Base-by-base conservation (phyloP, 2,113 vertebrate species). In the Cyanistes caeruleus region DNA sequence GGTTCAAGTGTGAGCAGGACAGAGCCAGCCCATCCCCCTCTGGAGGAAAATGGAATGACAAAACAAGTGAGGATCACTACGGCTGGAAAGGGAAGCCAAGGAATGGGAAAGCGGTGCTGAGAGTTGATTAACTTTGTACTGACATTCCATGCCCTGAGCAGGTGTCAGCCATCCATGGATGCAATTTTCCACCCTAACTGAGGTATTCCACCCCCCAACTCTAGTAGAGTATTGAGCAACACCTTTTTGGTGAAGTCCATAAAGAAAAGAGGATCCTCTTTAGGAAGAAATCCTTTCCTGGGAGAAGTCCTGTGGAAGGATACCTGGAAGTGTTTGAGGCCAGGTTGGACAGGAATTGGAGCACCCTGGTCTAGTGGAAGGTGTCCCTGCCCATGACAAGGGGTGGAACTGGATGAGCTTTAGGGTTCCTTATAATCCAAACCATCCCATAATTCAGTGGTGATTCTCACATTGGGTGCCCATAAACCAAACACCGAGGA, bases 131-230 rank as follows among this genome's bases (percentile, higher is more conserved):
- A 15, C 15, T 65, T 58, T 0, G 10, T 0, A 6, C 20, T 64
- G 67, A 37, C 1, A 8, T 21, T 20, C 16, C 41, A 2, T 0
- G 4, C 17, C 56, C n/a, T 12, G 21, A 53, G 48, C 14, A 30
- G 15, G 44, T 51, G 8, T 2, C n/a, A 33, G 3, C 43, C 22
- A 24, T 5, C 49, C 58, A 30, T 0, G 1, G 28, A 39, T 24
- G 5, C 8, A 11, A 60, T 53, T 63, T 21, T 10, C 64, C 68
- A 48, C 56, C 72, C n/a, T 16, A 24, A 13, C 0, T 22, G 35
- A 46, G 53, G 11, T 19, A 9, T 33, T 85, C 63, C 3, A 1
- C 11, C 9, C 4, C 3, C 2, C 1, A 0, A 0, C 33, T 78
- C 19, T 11, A 21, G 35, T 10, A n/a, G 12, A 5, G 24, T 5